Evolutionary conservation across 2,797 vertebrate genomes (phyloP).

Genomic region (Holocentrus rufus): DNA sequence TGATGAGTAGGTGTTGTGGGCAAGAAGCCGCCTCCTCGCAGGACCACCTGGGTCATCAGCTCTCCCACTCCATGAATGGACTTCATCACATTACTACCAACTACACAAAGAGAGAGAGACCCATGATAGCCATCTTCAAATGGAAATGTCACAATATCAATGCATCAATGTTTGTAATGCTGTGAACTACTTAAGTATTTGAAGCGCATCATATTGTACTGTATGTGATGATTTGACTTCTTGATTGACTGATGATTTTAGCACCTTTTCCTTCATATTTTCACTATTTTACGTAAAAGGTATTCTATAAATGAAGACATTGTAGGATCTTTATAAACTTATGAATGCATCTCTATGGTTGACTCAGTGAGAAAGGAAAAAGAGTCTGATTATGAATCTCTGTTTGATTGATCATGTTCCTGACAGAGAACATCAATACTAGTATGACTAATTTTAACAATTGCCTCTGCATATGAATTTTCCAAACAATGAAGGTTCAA

Average conservation of each 20-base stretch:
- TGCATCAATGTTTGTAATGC: neutral
- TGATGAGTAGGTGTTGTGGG: slow-evolving; percentile 88
- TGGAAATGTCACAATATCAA: neutral
- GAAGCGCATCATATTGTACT: neutral
- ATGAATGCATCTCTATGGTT: neutral
- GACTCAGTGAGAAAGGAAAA: no score
- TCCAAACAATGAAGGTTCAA: neutral
- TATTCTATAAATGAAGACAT: neutral
- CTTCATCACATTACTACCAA: slow-evolving; percentile 97
- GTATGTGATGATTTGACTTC: neutral
- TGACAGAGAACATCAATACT: no score
- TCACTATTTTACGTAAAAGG: neutral
- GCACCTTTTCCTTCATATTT: neutral
- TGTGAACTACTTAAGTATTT: neutral
- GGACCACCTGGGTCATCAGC: slow-evolving; percentile 98
- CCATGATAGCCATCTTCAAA: neutral
- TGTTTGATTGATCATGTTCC: no score
- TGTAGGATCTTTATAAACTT: no score
- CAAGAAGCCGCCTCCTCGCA: slow-evolving; percentile 93
- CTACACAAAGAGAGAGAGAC: slow-evolving; percentile 35
- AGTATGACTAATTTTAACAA: no score
- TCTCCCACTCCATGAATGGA: slow-evolving; percentile 98
- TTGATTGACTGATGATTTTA: neutral
- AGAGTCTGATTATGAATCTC: no score
- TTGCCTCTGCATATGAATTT: no score